Evolutionary conservation across 1,140 invertebrate species (phyloP).

Genomic region (Oscheius sp.): DNA sequence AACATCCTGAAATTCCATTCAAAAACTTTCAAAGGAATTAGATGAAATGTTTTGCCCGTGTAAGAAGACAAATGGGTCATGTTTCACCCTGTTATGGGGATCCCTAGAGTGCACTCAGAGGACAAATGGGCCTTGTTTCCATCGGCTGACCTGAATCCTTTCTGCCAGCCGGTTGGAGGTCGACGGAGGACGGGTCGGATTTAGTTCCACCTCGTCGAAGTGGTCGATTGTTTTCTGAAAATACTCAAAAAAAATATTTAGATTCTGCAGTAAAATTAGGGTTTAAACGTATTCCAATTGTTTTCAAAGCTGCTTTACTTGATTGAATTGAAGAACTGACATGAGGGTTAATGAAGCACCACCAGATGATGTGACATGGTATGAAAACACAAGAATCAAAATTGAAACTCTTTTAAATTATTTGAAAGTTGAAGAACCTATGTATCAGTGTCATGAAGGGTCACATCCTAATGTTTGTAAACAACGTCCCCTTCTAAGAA

Average conservation of each 20-base stretch:
- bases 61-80: no score
- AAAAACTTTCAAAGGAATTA: not conserved
- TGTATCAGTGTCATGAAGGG: no score
- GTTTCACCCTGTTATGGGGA: no score
- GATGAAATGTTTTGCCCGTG: no score
- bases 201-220: constrained; percentile 29
- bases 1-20: constrained; percentile 24
- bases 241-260: not conserved
- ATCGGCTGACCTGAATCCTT: constrained; percentile 13
- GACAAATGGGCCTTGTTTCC: not conserved
- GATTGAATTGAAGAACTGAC: not conserved
- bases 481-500: no score
- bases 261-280: constrained; percentile 9
- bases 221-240: constrained; percentile 15
- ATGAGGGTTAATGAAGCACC: not conserved
- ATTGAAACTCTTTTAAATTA: not conserved
- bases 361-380: not conserved
- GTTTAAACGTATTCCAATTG: not conserved
- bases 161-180: not conserved
- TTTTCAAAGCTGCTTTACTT: not conserved
- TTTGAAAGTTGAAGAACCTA: not conserved
- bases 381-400: not conserved
- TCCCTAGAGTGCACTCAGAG: no score
- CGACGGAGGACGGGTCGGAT: constrained; percentile 18
- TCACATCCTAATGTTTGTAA: no score